These are phyloP conservation scores for Epinotia bilunana DNA, from an alignment of 2,888 invertebrate genomes.

Conservation along the genomic window DNA sequence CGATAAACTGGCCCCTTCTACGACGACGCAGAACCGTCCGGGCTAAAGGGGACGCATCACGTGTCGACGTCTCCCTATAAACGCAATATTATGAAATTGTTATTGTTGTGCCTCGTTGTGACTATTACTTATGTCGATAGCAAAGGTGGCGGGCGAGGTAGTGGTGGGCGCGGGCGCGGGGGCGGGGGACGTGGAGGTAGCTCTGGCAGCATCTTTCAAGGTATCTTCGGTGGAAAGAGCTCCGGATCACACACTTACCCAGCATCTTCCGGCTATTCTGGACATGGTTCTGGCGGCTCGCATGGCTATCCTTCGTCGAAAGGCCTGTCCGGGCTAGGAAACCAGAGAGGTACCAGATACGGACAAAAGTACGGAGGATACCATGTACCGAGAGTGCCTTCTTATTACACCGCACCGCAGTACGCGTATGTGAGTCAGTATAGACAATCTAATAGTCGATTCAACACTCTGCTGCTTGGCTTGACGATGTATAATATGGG, in stretches of 20 bases:
- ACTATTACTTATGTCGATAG: constrained; percentile 9
- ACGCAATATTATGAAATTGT: constrained; percentile 26
- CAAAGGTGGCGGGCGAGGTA: constrained; percentile 23
- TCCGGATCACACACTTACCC: constrained; percentile 23
- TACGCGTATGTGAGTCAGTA: constrained; percentile 31
- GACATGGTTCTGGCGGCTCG: constrained; percentile 9
- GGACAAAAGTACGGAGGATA: constrained; percentile 26
- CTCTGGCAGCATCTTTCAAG: constrained; percentile 17
- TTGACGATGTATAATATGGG: constrained; percentile 37
- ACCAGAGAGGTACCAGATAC: constrained; percentile 13
- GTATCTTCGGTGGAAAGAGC: constrained; percentile 16
- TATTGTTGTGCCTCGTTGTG: constrained; percentile 22
- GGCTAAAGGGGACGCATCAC: constrained; percentile 26
- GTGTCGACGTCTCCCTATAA: constrained; percentile 1
- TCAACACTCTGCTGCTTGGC: constrained; percentile 25
- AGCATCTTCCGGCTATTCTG: constrained; percentile 23
- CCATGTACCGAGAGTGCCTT: constrained; percentile 22
- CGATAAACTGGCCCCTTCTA: constrained; percentile 26
- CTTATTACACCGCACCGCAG: constrained; percentile 34
- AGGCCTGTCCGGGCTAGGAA: constrained; percentile 29
- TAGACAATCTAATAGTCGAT: constrained; percentile 31
- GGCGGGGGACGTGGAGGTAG: constrained; percentile 18
- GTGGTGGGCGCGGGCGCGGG: constrained; percentile 17
- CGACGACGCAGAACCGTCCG: constrained; percentile 23
- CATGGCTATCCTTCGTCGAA: constrained; percentile 29